Base-by-base conservation (phyloP, 2,888 invertebrate genomes). In the Dynastes tityus region DNA sequence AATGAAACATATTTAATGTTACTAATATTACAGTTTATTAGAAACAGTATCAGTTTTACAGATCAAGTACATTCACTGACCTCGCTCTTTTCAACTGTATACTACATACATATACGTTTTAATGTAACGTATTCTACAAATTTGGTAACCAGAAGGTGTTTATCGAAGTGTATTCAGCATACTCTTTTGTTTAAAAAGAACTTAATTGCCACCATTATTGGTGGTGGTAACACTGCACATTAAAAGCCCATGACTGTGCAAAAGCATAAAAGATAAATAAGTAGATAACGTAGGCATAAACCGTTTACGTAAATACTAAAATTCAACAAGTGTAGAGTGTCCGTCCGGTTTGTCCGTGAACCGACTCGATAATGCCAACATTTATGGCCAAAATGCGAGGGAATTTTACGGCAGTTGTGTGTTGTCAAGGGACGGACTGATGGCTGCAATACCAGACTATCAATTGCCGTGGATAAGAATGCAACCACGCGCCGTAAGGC, bases 391-490 rank as follows among this genome's bases (percentile, higher is more conserved):
- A 64, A 63, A 77, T 77, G 58, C 55, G 67, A 65, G 73, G 77
- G 77, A 73, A 61, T 75, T 77, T 77, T 79, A 79, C 77, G 79
- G 55, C 58, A 61, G 67, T 65, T 67, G 40, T 74, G 53, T 58
- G 79, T 77, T 77, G 77, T 79, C 45, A 55, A 53, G 71, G 77
- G 49, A 73, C 63, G 32, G 68, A 77, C 61, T 77, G 79, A 79
- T 79, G 77, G 55, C 61, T 58, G 76, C 79, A 79, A 79, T 79
- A 73, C 71, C 53, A 37, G 70, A 55, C 76, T 76, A 79, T 79
- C 79, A 79, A 79, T 79, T 79, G 76, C 79, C 51, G 76, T 45
- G 71, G 77, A 79, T 79, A 79, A 79, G 79, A 77, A 79, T 79
- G 77, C 79, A 77, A 61, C 77, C 77, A 67, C 77, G 37, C 29